Evolutionary conservation across 2,888 invertebrate genomes (phyloP).

Genomic region (Pilophorus perplexus): DNA sequence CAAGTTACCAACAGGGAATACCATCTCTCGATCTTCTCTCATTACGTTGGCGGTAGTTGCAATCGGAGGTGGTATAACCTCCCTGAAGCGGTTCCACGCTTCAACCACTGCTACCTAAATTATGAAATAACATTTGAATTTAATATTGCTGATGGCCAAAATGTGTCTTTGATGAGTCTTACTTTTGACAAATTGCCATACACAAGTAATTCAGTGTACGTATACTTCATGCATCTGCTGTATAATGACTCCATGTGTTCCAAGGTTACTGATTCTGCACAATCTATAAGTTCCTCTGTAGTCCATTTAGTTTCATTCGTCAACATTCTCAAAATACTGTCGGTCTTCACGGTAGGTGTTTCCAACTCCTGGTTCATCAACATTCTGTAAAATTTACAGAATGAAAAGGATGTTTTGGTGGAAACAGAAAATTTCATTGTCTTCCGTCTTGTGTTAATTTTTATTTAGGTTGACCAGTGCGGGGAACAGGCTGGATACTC

Average conservation of each 20-base stretch:
- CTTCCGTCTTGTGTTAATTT: too few species aligned
- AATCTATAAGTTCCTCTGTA: neutral
- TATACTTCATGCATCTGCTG: neutral
- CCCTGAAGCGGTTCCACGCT: neutral
- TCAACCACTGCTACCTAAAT: too few species aligned
- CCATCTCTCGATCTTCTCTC: neutral
- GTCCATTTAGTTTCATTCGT: constrained; percentile 1
- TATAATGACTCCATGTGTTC: neutral
- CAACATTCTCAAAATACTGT: neutral
- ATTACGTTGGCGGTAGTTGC: neutral
- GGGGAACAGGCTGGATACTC: too few species aligned
- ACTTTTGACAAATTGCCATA: constrained; percentile 1
- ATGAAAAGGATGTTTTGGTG: too few species aligned
- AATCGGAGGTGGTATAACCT: neutral
- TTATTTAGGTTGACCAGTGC: too few species aligned
- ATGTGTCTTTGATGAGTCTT: too few species aligned
- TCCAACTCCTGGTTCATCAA: constrained; percentile 2
- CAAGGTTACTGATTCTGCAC: neutral
- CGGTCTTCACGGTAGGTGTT: neutral
- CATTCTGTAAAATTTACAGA: too few species aligned
- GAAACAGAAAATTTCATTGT: too few species aligned
- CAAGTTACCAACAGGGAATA: neutral
- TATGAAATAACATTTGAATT: too few species aligned
- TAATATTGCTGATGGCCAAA: too few species aligned
- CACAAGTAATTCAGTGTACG: neutral